These are phyloP conservation scores for Nesometra sesokonis DNA, from an alignment of 35 echinoderm and acorn worm species.

Conservation along the genomic window DNA sequence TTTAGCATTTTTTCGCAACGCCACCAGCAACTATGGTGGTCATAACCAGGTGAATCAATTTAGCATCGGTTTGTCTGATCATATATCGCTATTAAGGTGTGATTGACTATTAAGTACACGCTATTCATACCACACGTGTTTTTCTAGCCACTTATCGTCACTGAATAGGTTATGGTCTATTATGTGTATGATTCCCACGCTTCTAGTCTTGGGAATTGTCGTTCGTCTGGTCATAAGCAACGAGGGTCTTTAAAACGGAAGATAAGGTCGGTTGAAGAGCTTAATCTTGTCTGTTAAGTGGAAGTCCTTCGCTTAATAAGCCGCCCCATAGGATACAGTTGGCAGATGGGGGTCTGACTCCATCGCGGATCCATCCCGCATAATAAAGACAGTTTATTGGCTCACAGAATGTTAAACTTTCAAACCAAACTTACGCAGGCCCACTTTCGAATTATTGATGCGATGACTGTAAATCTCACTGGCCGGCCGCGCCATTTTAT, in stretches of 20 bases:
- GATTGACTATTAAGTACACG: not conserved
- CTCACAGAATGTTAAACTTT: not conserved
- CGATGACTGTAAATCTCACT: too few species aligned
- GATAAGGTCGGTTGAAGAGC: not conserved
- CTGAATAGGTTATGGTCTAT: not conserved
- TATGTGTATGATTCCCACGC: not conserved
- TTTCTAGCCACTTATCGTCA: not conserved
- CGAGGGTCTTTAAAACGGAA: not conserved
- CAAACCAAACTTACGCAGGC: too few species aligned
- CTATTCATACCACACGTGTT: not conserved
- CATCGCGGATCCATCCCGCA: not conserved
- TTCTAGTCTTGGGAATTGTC: not conserved
- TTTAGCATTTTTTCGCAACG: too few species aligned
- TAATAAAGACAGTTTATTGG: not conserved
- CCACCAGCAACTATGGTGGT: not conserved
- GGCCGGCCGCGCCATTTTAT: too few species aligned
- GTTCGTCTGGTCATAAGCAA: not conserved
- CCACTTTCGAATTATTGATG: too few species aligned
- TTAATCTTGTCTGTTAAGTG: not conserved
- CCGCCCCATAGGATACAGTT: not conserved
- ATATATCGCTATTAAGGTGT: too few species aligned
- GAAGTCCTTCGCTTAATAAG: not conserved
- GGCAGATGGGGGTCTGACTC: not conserved
- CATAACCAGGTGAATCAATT: not conserved
- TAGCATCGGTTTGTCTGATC: not conserved